These are phyloP conservation scores for Metopia argyrocephala DNA, from an alignment of 2,888 invertebrate species.

Conservation along the genomic window DNA sequence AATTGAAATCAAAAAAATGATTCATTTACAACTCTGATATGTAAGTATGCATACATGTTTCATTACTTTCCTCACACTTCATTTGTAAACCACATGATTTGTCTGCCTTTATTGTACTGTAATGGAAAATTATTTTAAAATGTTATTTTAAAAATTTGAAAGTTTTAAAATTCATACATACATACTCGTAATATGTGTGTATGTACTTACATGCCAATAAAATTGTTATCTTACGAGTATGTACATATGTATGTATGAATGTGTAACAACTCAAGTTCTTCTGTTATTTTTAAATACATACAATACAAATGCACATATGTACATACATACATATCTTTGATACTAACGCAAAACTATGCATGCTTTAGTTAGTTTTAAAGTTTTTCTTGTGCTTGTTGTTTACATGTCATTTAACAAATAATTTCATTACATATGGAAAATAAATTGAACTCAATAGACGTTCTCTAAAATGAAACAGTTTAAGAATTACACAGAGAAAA, in stretches of 20 bases:
- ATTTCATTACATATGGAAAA: constrained; percentile 74
- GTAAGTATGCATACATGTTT: too few species aligned
- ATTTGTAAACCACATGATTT: constrained; percentile 50
- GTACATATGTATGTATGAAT: too few species aligned
- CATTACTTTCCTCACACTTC: constrained; percentile 58
- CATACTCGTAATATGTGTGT: constrained; percentile 57
- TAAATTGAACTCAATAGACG: background rate
- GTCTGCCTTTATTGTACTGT: background rate
- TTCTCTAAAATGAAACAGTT: constrained; percentile 17
- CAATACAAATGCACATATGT: too few species aligned
- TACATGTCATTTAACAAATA: constrained; percentile 76
- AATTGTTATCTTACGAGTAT: too few species aligned
- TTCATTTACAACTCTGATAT: too few species aligned
- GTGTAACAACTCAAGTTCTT: too few species aligned
- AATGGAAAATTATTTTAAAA: constrained; percentile 14
- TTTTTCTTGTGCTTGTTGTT: constrained; percentile 66
- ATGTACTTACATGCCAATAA: too few species aligned
- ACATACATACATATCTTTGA: too few species aligned
- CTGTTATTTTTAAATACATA: too few species aligned
- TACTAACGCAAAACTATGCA: background rate
- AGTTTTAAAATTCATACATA: constrained; percentile 40
- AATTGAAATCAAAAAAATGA: too few species aligned
- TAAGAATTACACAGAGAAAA: constrained; percentile 30
- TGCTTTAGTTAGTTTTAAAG: constrained; percentile 32
- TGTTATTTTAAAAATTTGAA: constrained; percentile 40